Percentiles rank a stretch among this genome's conserved stretches.
These are phyloP conservation scores for Grantiella picta DNA, from an alignment of 2,113 vertebrate genomes.

Conservation along the genomic window DNA sequence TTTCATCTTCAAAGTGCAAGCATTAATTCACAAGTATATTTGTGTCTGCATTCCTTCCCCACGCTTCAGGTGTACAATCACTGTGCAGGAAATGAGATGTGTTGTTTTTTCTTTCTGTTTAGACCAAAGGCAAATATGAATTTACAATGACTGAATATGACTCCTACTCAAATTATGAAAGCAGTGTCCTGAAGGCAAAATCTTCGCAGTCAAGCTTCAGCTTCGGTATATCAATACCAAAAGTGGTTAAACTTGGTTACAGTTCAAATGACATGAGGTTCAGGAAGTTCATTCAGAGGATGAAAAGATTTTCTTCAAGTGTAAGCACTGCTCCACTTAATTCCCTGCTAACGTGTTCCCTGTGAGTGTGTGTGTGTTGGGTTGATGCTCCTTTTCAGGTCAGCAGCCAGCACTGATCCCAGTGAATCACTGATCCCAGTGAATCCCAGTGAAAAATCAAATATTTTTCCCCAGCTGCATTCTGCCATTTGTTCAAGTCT, in stretches of 20 bases:
- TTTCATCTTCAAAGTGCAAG: constrained; percentile 60
- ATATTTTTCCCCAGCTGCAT: background rate
- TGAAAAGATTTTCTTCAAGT: constrained; percentile 74
- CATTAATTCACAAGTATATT: constrained; percentile 42
- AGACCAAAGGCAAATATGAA: constrained; percentile 88
- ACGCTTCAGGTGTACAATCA: constrained; percentile 13
- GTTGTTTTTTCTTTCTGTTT: constrained; percentile 55
- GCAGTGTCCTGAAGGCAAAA: constrained; percentile 20
- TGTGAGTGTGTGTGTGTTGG: background rate
- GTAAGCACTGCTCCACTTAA: constrained; percentile 71
- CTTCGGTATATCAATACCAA: constrained; percentile 68
- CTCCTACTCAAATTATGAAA: constrained; percentile 80
- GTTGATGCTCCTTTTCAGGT: background rate
- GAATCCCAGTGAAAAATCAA: background rate
- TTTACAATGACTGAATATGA: constrained; percentile 78
- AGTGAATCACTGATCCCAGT: too few species aligned
- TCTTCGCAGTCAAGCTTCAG: constrained; percentile 37
- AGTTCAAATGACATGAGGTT: constrained; percentile 57
- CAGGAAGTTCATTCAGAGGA: constrained; percentile 74
- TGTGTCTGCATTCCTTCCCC: background rate
- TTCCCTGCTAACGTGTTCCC: accelerated
- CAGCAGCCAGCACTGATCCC: background rate
- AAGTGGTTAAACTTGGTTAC: constrained; percentile 68
- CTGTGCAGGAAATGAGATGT: constrained; percentile 19
- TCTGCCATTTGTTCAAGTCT: background rate